Evolutionary conservation across 2,113 vertebrate genomes (phyloP).

Genomic region (Rafetus swinhoei): DNA sequence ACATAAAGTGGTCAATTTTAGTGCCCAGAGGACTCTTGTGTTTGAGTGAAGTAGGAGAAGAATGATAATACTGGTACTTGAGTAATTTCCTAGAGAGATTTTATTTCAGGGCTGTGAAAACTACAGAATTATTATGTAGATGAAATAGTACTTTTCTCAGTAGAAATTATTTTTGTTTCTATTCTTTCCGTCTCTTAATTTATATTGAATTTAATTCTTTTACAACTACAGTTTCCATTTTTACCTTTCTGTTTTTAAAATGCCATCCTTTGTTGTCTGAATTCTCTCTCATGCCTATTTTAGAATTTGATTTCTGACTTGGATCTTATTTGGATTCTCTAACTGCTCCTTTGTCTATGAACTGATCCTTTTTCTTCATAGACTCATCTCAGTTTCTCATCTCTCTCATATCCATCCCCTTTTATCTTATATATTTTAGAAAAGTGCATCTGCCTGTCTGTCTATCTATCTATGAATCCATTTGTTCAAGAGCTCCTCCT

Average conservation of each 20-base stretch:
- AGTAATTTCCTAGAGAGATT: background rate
- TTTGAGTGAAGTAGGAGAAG: background rate
- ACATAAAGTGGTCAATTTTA: background rate
- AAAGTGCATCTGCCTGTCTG: too few species aligned
- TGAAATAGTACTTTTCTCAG: background rate
- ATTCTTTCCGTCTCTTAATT: background rate
- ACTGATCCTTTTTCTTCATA: background rate
- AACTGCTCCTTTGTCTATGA: background rate
- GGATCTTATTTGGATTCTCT: background rate
- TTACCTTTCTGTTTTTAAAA: fast-evolving
- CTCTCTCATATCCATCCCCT: background rate
- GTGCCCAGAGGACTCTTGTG: background rate
- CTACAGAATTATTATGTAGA: background rate
- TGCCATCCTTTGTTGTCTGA: background rate
- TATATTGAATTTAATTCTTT: background rate
- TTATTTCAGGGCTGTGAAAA: background rate
- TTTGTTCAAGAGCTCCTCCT: too few species aligned
- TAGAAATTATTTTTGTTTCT: background rate
- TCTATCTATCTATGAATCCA: too few species aligned
- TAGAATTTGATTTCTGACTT: background rate
- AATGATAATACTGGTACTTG: background rate
- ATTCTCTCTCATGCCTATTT: background rate
- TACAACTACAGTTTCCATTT: fast-evolving
- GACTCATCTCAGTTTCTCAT: background rate
- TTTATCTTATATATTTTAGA: background rate